Evolutionary conservation across 2,888 invertebrate genomes (phyloP).

Genomic region (Campoplex nolae): DNA sequence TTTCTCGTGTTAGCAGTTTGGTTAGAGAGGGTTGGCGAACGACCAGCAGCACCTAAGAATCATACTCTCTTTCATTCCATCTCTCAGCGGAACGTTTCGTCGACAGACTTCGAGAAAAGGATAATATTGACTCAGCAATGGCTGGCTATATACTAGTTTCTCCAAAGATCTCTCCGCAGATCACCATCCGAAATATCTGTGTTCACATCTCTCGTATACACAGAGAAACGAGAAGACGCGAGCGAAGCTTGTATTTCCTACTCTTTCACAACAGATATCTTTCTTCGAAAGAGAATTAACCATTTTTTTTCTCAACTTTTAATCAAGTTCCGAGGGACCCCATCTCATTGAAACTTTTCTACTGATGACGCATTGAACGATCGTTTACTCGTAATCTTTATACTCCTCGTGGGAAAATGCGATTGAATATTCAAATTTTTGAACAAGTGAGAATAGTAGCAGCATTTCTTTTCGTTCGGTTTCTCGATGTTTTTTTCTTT

Average conservation of each 20-base stretch:
- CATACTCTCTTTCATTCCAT: slow-evolving; percentile 53
- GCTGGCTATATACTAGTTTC: slow-evolving; percentile 58
- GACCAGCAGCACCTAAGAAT: slow-evolving; percentile 55
- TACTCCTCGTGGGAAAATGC: not conserved
- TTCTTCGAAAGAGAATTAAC: slow-evolving; percentile 27
- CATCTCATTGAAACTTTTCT: not conserved
- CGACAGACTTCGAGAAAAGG: slow-evolving; percentile 73
- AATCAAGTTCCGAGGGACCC: not conserved
- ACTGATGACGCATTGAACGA: slow-evolving; percentile 13
- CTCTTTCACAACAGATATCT: slow-evolving; percentile 46
- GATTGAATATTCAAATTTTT: not conserved
- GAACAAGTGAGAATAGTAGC: not conserved
- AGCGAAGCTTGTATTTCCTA: slow-evolving; percentile 39
- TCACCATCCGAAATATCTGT: slow-evolving; percentile 10
- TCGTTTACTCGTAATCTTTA: not conserved
- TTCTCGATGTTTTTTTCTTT: not conserved
- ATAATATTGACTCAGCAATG: slow-evolving; percentile 78
- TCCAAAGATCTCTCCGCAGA: slow-evolving; percentile 59
- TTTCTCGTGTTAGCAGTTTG: slow-evolving; percentile 70
- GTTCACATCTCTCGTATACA: slow-evolving; percentile 23
- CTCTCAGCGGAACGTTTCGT: slow-evolving; percentile 46
- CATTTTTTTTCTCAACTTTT: slow-evolving; percentile 5
- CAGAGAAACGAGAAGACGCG: slow-evolving; percentile 31
- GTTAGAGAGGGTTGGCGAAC: slow-evolving; percentile 68
- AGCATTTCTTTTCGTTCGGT: not conserved